Evolutionary conservation across 1,140 invertebrate species (phyloP), one percentile per base, ranked within the genome.

Genomic region (Drusus annulatus): DNA sequence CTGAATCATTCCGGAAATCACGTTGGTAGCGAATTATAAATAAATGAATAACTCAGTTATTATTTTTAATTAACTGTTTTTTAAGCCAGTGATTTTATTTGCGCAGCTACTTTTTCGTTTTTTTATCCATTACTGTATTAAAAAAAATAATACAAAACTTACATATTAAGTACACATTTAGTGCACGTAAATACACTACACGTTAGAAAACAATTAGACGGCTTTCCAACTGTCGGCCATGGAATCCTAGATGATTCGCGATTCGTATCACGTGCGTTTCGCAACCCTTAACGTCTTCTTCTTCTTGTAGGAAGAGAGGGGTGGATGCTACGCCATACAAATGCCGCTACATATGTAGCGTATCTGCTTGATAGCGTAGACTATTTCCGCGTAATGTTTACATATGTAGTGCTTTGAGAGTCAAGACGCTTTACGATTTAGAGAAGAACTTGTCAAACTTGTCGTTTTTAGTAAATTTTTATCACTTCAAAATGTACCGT

Each of bases 331-430:
- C 69, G 19, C 75, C 65, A 50, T 73, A 16, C 23, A 74, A 21
- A 17, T 73, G 50, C 76, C 56, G 28, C 50, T 56, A 82, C 81
- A 82, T 78, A 78, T 82, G 81, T 82, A 65, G 62, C 56, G 73
- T 82, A 73, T 71, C 50, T 52, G 65, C 68, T 60, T 50, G 19
- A 58, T 58, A 68, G 58, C 78, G 69, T 63, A 62, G 74, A 80
- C 75, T 82, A 78, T 82, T 82, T 82, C 78, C 78, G 81, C 78
- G 60, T 65, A 77, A 78, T 82, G 81, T 82, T 82, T 82, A 82
- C 81, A 82, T 82, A 80, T 82, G 81, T 82, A 82, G 75, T 63
- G 58, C 78, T 78, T 75, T 62, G 76, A 58, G 54, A 36, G 8
- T 25, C 31, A 77, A 60, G 31, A 63, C n/a, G 60, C 21, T 63